These are phyloP conservation scores for Ephialtes manifestator DNA, from an alignment of 2,888 invertebrate species.

Conservation along the genomic window DNA sequence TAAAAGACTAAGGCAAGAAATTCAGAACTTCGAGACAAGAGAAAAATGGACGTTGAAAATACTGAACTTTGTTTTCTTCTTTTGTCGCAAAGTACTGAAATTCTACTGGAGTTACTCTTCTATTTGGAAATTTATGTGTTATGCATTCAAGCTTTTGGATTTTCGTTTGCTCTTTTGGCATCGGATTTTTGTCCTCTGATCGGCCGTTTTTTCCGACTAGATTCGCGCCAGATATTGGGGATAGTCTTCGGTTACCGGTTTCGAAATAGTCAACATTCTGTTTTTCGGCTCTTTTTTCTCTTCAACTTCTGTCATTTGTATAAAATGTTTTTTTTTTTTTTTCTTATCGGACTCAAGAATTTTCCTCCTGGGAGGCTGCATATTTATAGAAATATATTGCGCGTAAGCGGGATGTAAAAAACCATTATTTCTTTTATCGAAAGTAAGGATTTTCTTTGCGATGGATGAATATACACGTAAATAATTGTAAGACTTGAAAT, in stretches of 20 bases:
- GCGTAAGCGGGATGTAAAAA: conserved; percentile 16
- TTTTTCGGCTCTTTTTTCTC: conserved; percentile 18
- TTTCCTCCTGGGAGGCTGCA: neutral
- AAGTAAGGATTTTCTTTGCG: conserved; percentile 4
- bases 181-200: neutral
- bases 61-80: no score
- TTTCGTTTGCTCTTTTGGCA: conserved; percentile 1
- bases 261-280: conserved; percentile 17
- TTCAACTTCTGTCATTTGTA: conserved; percentile 19
- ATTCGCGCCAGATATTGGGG: neutral
- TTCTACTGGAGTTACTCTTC: no score
- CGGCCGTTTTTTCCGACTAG: neutral
- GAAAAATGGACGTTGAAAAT: neutral
- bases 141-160: neutral
- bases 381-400: conserved; percentile 11
- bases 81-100: no score
- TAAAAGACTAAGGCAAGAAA: neutral
- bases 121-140: no score
- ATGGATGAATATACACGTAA: conserved; percentile 14
- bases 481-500: conserved; percentile 4
- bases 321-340: neutral
- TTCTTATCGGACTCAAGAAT: neutral
- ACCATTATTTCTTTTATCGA: neutral
- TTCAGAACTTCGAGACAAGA: neutral
- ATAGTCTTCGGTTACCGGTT: conserved; percentile 5